Percentiles rank a stretch among this genome's conserved stretches.
Conservation (phyloP, 2,113 vertebrate genomes). For the Scophthalmus maximus region DNA sequence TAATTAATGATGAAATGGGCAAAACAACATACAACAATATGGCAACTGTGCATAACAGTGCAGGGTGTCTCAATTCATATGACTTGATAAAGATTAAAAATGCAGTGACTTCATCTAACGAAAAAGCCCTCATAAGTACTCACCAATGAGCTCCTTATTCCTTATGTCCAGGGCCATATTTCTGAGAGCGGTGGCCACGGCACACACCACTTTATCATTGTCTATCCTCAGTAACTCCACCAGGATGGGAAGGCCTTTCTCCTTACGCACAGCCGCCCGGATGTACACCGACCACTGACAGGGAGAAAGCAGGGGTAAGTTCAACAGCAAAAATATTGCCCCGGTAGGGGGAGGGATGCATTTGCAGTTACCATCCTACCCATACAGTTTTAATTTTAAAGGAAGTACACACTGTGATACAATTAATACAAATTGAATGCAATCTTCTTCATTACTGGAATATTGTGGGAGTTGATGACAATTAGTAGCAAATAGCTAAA, state of each 20-base stretch:
- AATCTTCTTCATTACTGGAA: no score
- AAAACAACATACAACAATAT: slow-evolving; percentile 10
- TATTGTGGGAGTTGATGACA: no score
- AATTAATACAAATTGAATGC: neutral
- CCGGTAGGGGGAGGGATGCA: neutral
- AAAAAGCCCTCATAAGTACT: slow-evolving; percentile 55
- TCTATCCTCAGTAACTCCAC: slow-evolving; percentile 98
- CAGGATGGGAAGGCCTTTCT: slow-evolving; percentile 97
- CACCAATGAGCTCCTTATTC: slow-evolving; percentile 99
- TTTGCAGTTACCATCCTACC: no score
- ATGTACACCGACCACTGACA: slow-evolving; percentile 97
- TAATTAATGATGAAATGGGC: slow-evolving; percentile 23
- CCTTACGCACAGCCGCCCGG: slow-evolving; percentile 96
- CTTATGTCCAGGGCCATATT: slow-evolving; percentile 99
- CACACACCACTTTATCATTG: slow-evolving; percentile 98
- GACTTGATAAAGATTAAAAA: neutral
- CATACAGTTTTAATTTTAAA: no score
- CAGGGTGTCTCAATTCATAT: neutral
- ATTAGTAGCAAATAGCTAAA: no score
- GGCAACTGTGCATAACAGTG: neutral
- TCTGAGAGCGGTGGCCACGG: slow-evolving; percentile 96
- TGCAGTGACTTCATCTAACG: neutral
- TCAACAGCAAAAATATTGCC: neutral
- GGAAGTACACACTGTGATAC: neutral
- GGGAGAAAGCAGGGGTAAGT: slow-evolving; percentile 12